A percentile compares a stretch with the other conserved stretches of the same genome.
Conservation (phyloP, 2,113 vertebrate species). For the Mus pahari region DNA sequence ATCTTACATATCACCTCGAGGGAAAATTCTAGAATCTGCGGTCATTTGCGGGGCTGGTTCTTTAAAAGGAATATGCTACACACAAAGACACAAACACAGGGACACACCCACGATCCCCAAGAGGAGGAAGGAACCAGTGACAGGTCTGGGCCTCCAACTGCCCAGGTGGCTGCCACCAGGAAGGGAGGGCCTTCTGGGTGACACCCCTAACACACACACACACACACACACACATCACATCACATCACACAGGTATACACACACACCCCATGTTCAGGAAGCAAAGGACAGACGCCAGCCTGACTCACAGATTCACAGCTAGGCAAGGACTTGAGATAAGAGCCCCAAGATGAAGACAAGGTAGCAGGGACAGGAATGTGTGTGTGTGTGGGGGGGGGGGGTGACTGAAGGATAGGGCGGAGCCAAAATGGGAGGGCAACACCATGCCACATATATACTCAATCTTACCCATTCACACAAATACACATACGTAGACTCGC, state of each 20-base stretch:
- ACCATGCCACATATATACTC: background rate
- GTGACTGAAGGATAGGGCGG: background rate
- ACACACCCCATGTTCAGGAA: background rate
- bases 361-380: background rate
- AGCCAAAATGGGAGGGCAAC: background rate
- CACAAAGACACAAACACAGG: background rate
- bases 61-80: background rate
- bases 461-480: conserved; percentile 7
- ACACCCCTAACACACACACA: background rate
- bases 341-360: background rate
- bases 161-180: background rate
- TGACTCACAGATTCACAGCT: background rate
- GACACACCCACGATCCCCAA: fast-evolving
- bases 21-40: background rate
- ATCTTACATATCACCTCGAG: background rate
- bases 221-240: too few relatives aligned
- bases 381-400: too few relatives aligned
- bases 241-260: background rate
- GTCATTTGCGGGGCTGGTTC: background rate
- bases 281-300: background rate
- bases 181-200: background rate
- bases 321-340: background rate
- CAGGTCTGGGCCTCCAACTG: background rate
- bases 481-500: background rate
- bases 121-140: background rate